phyloP scores from a whole-genome alignment of 2,888 invertebrate species.

The Lithophane leautieri region DNA sequence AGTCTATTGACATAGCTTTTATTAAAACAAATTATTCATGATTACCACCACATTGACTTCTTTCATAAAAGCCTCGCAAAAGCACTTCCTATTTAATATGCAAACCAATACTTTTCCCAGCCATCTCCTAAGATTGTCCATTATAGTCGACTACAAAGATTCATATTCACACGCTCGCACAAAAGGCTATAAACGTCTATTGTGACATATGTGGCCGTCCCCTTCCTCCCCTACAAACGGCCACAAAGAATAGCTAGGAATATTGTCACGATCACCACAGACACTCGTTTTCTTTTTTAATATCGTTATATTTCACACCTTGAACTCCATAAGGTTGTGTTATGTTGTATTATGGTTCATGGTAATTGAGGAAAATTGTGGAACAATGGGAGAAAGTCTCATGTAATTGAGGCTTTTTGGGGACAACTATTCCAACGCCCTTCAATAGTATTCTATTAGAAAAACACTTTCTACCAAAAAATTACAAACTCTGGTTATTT shows the following conservation, averaged over 20 bases:
- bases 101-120: constrained; percentile 8
- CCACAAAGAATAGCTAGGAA: constrained; percentile 35
- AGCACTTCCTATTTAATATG: background rate
- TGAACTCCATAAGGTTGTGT: background rate
- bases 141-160: constrained; percentile 14
- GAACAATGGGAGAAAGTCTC: background rate
- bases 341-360: background rate
- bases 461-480: constrained; percentile 5
- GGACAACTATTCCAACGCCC: background rate
- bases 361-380: background rate
- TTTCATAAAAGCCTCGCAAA: background rate
- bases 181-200: constrained; percentile 41
- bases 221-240: background rate
- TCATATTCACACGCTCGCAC: constrained; percentile 28
- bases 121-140: constrained; percentile 7
- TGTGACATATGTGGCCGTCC: constrained; percentile 22
- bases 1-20: background rate
- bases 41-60: background rate
- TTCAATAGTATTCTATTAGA: background rate
- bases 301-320: constrained; percentile 15
- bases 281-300: constrained; percentile 25
- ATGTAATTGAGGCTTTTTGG: background rate
- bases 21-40: background rate
- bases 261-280: constrained; percentile 20
- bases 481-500: background rate